Percentiles rank a stretch among this genome's conserved stretches.
Conservation (phyloP, 2,888 invertebrate genomes). For the Scaptomyza parva region DNA sequence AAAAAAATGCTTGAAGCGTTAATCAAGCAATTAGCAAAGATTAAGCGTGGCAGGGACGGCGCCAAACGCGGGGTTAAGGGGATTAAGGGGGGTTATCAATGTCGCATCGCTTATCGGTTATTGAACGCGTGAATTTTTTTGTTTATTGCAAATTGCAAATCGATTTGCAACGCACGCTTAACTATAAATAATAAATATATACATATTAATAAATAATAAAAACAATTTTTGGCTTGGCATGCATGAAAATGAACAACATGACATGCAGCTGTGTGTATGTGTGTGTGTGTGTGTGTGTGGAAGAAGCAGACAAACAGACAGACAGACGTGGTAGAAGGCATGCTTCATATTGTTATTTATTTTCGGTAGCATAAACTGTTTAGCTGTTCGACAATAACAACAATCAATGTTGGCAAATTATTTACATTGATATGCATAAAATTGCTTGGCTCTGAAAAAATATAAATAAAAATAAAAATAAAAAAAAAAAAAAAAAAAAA, state of each 20-base stretch:
- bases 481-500: conserved; percentile 12
- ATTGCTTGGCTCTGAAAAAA: conserved; percentile 30
- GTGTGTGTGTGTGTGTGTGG: too few relatives aligned
- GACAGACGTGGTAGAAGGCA: conserved; percentile 12
- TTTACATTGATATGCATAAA: conserved; percentile 66
- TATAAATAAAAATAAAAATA: not conserved
- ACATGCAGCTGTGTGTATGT: conserved; percentile 40
- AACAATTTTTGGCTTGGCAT: conserved; percentile 55
- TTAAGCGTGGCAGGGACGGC: conserved; percentile 3
- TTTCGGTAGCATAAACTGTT: conserved; percentile 35
- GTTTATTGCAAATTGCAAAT: conserved; percentile 55
- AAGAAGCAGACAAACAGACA: too few relatives aligned
- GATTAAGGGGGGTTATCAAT: conserved; percentile 41
- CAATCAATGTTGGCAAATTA: conserved; percentile 53
- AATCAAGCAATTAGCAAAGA: conserved; percentile 53
- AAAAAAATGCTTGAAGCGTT: conserved; percentile 46
- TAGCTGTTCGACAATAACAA: conserved; percentile 18
- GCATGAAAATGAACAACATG: conserved; percentile 42
- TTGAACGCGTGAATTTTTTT: conserved; percentile 55
- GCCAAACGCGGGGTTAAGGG: not conserved
- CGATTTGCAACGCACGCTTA: conserved; percentile 60
- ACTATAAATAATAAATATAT: conserved; percentile 39
- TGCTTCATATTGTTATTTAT: conserved; percentile 29
- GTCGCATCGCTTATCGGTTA: conserved; percentile 64
- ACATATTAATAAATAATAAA: conserved; percentile 66